Evolutionary conservation across 1,140 invertebrate species (phyloP).

Genomic region (Drosophila seguyi): DNA sequence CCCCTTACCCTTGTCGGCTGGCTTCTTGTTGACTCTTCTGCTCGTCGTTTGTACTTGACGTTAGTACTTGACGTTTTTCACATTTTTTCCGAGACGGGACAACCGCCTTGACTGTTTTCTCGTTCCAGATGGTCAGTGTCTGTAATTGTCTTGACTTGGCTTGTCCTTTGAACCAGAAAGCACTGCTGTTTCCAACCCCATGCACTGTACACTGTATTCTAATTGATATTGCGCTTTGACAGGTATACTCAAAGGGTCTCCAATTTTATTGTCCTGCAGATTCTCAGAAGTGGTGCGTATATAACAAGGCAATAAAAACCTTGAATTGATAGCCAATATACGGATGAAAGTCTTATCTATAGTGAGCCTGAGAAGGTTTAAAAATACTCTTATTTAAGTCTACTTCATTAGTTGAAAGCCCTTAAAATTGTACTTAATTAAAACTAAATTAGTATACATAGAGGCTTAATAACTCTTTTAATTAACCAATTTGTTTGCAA

Average conservation of each 20-base stretch:
- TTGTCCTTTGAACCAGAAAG: constrained; percentile 7
- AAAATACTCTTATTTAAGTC: background rate
- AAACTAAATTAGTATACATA: background rate
- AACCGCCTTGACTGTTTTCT: constrained; percentile 10
- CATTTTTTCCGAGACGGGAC: background rate
- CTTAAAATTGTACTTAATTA: background rate
- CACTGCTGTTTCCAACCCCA: background rate
- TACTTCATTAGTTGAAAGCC: background rate
- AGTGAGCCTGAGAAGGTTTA: no score
- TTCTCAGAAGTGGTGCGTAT: background rate
- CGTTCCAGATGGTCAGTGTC: constrained; percentile 20
- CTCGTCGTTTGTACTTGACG: constrained; percentile 41
- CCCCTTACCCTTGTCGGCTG: constrained; percentile 14
- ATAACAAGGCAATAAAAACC: background rate
- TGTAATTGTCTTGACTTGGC: constrained; percentile 39
- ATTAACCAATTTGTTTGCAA: background rate
- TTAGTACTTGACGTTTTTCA: constrained; percentile 51
- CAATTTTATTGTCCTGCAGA: background rate
- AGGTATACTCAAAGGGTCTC: background rate
- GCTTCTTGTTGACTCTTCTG: constrained; percentile 25
- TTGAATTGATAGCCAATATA: background rate
- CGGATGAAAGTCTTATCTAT: no score
- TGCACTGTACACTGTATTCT: constrained; percentile 18
- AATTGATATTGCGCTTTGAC: constrained; percentile 46
- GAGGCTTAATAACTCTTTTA: background rate